Base-by-base conservation (phyloP, 2,888 invertebrate species). In the Clivina fossor region DNA sequence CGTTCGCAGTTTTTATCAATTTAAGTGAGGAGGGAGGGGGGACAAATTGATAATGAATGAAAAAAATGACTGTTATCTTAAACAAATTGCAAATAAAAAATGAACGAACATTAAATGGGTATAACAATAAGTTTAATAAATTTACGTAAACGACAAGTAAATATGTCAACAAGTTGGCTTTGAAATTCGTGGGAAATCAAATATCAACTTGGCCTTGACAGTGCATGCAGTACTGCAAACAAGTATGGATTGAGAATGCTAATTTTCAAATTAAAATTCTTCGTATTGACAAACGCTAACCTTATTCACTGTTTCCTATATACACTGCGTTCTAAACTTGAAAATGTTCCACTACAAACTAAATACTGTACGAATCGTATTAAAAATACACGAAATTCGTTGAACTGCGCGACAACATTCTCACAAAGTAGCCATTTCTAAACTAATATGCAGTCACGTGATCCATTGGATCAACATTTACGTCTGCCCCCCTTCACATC, bases 401-500 rank as follows among this genome's bases (percentile, higher is more conserved):
- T 44, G 37, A 44, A 44, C 43, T 53, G 35, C 57, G 54, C 53
- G 48, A 57, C 51, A 51, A 43, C 58, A 54, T 48, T 44, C 62
- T 62, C 53, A 63, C 59, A 60, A 50, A 56, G 63, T 60, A 58
- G 64, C 65, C 65, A 65, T 65, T 51, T 61, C 61, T 63, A 61
- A 63, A 64, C 60, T 59, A 63, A 58, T 50, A 48, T 47, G 35
- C 26, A 35, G 54, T 65, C 64, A 64, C 64, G 64, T 63, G 63
- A 61, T 49, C 33, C 37, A 46, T 22, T 54, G 35, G 33, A 46
- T 51, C 51, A 43, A 51, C 43, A 43, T 51, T 41, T 26, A 51
- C 43, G 53, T 19, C 40, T 16, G 35, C 47, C 37, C 32, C 33
- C 47, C 46, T 47, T 11, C 47, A 22, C 33, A 18, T 19, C 15